phyloP scores from a whole-genome alignment of 2,797 vertebrate genomes.

The Pangasius macronema region DNA sequence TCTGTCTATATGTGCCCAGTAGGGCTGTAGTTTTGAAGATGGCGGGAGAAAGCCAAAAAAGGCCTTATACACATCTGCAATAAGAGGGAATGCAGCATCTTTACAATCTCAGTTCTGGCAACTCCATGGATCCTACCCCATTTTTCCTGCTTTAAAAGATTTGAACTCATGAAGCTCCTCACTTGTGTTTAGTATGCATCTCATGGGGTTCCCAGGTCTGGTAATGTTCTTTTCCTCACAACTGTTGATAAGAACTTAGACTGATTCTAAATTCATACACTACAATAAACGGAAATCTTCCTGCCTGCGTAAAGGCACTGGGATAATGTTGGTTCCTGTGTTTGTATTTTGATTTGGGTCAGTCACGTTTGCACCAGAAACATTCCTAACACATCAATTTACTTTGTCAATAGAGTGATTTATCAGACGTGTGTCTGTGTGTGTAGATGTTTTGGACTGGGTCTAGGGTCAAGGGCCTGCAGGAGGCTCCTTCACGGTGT shows the following conservation, averaged over 20 bases:
- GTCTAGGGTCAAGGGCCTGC: conserved; percentile 79
- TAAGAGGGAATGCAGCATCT: background rate
- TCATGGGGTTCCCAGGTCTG: background rate
- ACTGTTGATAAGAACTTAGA: background rate
- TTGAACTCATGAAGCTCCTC: too few relatives aligned
- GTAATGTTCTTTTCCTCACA: background rate
- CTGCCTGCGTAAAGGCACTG: background rate
- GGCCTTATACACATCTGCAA: background rate
- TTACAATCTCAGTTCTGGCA: background rate
- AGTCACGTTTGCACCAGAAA: background rate
- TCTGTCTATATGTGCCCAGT: background rate
- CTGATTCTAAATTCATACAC: background rate
- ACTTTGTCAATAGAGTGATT: background rate
- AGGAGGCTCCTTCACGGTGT: conserved; percentile 81
- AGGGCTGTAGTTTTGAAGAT: background rate
- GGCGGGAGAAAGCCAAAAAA: background rate
- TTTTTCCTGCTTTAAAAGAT: background rate
- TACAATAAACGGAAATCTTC: background rate
- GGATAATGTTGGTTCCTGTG: background rate
- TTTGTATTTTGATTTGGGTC: background rate
- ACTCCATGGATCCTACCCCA: background rate
- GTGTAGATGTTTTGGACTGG: conserved; percentile 88
- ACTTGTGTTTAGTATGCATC: background rate
- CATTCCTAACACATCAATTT: background rate
- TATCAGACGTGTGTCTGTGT: background rate